Evolutionary conservation across 2,113 vertebrate genomes (phyloP).

Genomic region (Anoplopoma fimbria): DNA sequence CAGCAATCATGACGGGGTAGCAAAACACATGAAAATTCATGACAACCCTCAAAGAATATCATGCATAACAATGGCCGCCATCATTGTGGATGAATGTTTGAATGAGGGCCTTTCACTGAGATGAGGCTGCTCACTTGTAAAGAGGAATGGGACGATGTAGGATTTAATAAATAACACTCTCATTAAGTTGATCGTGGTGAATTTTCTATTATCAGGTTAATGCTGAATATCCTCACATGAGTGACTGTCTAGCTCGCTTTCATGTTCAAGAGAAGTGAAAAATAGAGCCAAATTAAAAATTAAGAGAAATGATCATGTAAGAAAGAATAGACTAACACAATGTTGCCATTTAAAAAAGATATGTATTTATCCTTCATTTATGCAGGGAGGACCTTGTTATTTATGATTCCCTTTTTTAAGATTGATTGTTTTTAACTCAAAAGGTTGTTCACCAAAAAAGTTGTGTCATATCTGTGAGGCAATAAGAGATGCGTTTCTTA

Average conservation of each 20-base stretch:
- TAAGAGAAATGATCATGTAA: background rate
- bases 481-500: background rate
- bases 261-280: background rate
- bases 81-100: background rate
- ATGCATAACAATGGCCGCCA: constrained; percentile 9
- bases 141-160: background rate
- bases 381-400: background rate
- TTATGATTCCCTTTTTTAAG: no score
- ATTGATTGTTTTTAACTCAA: background rate
- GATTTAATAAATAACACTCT: background rate
- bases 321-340: background rate
- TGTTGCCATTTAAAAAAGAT: background rate
- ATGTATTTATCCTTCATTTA: background rate
- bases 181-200: background rate
- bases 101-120: background rate
- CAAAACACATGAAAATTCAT: constrained; percentile 50
- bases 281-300: no score
- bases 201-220: background rate
- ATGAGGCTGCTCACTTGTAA: background rate
- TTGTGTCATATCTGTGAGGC: background rate
- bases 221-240: no score
- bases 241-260: background rate
- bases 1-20: background rate
- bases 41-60: constrained; percentile 6
- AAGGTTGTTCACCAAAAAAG: background rate